phyloP scores from a whole-genome alignment of 2,113 vertebrate species.

The Cyanistes caeruleus region DNA sequence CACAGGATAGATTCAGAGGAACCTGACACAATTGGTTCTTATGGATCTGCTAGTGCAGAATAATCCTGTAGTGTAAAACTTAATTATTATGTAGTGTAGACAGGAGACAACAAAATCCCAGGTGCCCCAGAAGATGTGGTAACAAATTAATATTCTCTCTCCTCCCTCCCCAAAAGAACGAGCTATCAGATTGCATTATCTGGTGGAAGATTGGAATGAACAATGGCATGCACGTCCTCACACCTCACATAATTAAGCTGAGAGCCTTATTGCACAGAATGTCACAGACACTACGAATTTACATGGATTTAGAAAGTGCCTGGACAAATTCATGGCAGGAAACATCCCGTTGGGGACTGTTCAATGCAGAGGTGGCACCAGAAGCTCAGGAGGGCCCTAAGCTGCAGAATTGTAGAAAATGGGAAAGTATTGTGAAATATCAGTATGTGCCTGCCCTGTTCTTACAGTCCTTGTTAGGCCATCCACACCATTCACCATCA shows the following conservation, averaged over 20 bases:
- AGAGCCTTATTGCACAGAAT: background rate
- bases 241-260: background rate
- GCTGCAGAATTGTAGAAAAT: background rate
- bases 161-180: background rate
- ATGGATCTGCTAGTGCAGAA: background rate
- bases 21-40: background rate
- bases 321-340: constrained; percentile 4
- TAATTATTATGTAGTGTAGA: background rate
- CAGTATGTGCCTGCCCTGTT: background rate
- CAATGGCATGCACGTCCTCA: background rate
- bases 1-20: background rate
- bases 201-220: background rate
- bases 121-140: background rate
- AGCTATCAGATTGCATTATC: background rate
- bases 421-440: background rate
- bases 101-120: background rate
- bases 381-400: background rate
- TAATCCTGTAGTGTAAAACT: background rate
- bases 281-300: background rate
- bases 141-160: background rate
- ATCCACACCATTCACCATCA: background rate
- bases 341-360: background rate
- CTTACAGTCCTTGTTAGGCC: background rate
- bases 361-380: background rate
- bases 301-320: background rate